A percentile compares a stretch with the other conserved stretches of the same genome.
Conservation (phyloP, 2,113 vertebrate species). For the Cinclus cinclus region DNA sequence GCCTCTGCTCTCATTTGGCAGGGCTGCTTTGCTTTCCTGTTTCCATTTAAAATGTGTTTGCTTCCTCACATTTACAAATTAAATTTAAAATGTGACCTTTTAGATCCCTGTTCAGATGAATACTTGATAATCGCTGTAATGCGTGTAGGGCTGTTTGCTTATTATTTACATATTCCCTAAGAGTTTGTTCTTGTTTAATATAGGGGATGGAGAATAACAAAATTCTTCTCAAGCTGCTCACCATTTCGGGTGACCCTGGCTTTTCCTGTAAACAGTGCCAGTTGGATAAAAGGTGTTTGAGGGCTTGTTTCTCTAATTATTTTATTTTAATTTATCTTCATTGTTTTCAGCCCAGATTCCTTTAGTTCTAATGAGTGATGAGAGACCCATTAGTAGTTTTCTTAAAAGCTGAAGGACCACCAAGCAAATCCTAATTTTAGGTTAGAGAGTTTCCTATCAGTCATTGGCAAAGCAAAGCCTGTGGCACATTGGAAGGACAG, state of each 20-base stretch:
- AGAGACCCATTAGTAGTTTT: background rate
- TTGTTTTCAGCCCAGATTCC: background rate
- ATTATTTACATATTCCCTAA: background rate
- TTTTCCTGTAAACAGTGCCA: background rate
- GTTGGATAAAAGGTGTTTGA: background rate
- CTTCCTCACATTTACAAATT: background rate
- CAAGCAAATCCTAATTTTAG: background rate
- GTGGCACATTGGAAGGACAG: background rate
- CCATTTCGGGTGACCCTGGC: background rate
- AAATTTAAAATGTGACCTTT: slow-evolving; percentile 10
- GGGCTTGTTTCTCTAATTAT: background rate
- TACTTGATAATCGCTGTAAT: background rate
- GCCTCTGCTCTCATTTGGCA: background rate
- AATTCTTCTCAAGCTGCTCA: background rate
- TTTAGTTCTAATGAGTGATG: background rate
- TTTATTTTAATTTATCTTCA: background rate
- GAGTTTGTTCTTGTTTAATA: background rate
- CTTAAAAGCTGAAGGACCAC: background rate
- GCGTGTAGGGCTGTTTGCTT: background rate
- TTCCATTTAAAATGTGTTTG: background rate
- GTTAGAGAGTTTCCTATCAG: background rate
- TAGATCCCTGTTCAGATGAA: background rate
- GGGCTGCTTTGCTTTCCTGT: background rate
- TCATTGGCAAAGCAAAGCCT: background rate
- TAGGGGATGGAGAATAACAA: background rate